Conservation (phyloP, 2,797 vertebrate genomes). For the Hozukius guyotensis region DNA sequence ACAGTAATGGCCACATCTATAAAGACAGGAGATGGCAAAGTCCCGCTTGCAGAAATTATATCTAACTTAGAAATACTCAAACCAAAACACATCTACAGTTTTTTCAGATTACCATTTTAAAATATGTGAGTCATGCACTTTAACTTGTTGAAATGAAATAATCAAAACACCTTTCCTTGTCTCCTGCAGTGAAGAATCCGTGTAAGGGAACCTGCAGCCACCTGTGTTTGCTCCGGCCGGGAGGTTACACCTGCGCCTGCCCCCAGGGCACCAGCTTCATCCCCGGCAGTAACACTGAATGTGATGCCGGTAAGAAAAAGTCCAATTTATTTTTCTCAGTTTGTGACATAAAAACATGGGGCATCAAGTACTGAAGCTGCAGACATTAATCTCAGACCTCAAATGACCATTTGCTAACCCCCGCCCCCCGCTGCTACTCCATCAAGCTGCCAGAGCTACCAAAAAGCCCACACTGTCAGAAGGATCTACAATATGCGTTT, state of each 20-base stretch:
- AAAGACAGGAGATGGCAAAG: neutral
- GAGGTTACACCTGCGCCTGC: conserved; percentile 80
- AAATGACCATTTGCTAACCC: too few species aligned
- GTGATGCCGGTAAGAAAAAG: conserved; percentile 71
- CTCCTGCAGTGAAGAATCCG: conserved; percentile 73
- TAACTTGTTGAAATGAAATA: neutral
- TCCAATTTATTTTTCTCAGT: neutral
- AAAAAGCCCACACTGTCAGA: too few species aligned
- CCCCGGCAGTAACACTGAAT: conserved; percentile 71
- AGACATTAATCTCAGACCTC: neutral
- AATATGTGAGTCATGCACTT: neutral
- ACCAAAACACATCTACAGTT: neutral
- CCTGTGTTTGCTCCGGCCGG: conserved; percentile 77
- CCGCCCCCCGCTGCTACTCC: too few species aligned
- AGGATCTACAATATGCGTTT: too few species aligned
- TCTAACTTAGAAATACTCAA: neutral
- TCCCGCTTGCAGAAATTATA: neutral
- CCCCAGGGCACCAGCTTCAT: conserved; percentile 75
- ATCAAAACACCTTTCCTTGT: neutral
- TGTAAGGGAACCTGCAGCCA: conserved; percentile 82
- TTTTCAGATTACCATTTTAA: neutral
- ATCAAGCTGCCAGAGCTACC: too few species aligned
- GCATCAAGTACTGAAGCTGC: neutral
- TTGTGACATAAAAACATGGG: neutral
- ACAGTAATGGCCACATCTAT: neutral